Base-by-base conservation (phyloP, 2,113 vertebrate genomes). In the Puntigrus tetrazona region DNA sequence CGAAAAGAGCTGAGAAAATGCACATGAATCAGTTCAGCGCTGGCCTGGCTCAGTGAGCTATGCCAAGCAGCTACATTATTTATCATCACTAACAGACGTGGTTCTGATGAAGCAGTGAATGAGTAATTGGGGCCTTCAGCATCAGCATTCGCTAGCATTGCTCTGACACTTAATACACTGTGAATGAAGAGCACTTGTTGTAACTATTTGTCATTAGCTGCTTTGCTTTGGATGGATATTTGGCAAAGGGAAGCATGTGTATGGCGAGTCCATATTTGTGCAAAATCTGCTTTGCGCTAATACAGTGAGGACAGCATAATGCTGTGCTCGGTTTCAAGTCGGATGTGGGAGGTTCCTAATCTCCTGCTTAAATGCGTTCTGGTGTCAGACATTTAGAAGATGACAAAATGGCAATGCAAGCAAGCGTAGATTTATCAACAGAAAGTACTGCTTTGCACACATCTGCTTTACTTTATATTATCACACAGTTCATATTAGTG, bases 31-130 rank as follows among this genome's bases (percentile, higher is more conserved):
- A 90, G 87, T 92, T 89, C 83, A 86, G 83, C 88, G 87, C 88
- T 83, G 90, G 85, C 83, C 84, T 81, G 85, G 85, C 84, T 83
- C 84, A 72, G 82, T 65, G 83, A 87, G 81, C 84, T 69, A 86
- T 89, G 90, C 89, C 86, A 90, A 83, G 79, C 83, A 84, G 87
- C 77, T 90, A 57, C 75, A 89, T 92, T 90, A 93, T 93, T 93
- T 93, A 91, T 91, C 45, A 76, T 87, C 65, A 78, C 89, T 86
- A 94, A 92, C 52, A 88, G 89, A 88, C 83, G 36, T 79, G 85
- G 47, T 82, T 89, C 36, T 89, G 87, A 85, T 87, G 63, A 83
- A 81, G 87, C 76, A 84, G 52, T 89, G 90, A 87, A 91, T 89
- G 89, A 91, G 84, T 89, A 93, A 93, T 89, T 82, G 50, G 63